phyloP scores from a whole-genome alignment of 2,113 vertebrate genomes.

The Peromyscus leucopus region DNA sequence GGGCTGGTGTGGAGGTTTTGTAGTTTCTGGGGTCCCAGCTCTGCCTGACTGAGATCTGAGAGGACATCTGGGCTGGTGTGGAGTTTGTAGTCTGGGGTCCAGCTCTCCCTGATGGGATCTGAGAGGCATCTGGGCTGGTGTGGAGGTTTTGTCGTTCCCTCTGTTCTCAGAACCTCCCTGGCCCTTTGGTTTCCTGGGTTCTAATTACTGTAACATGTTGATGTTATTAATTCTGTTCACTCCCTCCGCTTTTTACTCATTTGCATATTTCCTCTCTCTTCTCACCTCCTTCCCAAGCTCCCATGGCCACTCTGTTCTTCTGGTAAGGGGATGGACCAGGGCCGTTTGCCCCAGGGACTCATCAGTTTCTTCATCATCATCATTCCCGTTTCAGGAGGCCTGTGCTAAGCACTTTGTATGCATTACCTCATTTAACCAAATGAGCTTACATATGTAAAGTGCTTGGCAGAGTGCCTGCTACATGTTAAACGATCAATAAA shows the following conservation, averaged over 20 bases:
- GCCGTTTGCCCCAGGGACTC: slow-evolving; percentile 53
- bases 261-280: not conserved
- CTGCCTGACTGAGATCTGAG: not conserved
- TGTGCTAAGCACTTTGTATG: slow-evolving; percentile 75
- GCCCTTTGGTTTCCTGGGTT: not conserved
- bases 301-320: not conserved
- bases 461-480: slow-evolving; percentile 75
- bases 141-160: not conserved
- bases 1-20: not conserved
- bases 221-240: not conserved
- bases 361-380: slow-evolving; percentile 66
- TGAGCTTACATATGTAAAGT: slow-evolving; percentile 75
- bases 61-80: not conserved
- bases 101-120: not conserved
- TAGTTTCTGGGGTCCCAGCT: not conserved
- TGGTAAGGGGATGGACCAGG: slow-evolving; percentile 38
- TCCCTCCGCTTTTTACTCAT: not conserved
- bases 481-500: slow-evolving; percentile 59
- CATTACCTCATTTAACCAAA: slow-evolving; percentile 80
- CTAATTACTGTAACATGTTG: not conserved
- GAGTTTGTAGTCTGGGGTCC: not conserved
- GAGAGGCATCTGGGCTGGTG: not conserved
- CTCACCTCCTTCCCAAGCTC: slow-evolving; percentile 45
- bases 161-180: not conserved
- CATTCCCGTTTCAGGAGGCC: slow-evolving; percentile 58